These are phyloP conservation scores for Distichodus sexfasciatus DNA, from an alignment of 2,797 vertebrate genomes.

Conservation along the genomic window DNA sequence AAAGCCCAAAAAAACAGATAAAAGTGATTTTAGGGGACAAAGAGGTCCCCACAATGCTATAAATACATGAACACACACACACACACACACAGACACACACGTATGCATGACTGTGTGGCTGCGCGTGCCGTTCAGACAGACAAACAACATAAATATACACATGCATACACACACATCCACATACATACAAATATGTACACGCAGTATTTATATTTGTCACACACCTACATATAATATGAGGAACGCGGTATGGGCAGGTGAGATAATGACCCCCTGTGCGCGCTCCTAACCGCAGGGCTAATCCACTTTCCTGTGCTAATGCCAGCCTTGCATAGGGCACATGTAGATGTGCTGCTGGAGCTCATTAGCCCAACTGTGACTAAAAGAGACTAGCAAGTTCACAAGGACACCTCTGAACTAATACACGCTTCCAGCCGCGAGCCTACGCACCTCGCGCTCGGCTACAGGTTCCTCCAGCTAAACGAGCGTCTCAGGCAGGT, in stretches of 20 bases:
- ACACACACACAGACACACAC: not conserved
- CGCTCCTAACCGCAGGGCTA: conserved; percentile 47
- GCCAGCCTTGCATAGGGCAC: conserved; percentile 42
- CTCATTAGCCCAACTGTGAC: conserved; percentile 53
- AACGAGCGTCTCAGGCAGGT: conserved; percentile 1
- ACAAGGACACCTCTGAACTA: conserved; percentile 49
- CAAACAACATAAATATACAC: no score
- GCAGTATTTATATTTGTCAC: no score
- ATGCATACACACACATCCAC: no score
- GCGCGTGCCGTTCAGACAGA: no score
- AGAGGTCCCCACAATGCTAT: no score
- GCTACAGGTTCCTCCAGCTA: conserved; percentile 11
- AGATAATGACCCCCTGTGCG: conserved; percentile 39
- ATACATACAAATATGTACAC: no score
- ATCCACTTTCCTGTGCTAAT: conserved; percentile 53
- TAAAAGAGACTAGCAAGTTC: conserved; percentile 51
- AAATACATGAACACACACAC: no score
- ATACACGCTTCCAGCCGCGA: conserved; percentile 11
- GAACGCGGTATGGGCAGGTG: conserved; percentile 50
- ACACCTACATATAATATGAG: conserved; percentile 58
- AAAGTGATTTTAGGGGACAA: no score
- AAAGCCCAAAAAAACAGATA: no score
- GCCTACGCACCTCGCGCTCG: conserved; percentile 1
- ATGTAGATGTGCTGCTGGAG: conserved; percentile 49
- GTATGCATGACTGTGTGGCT: no score